A percentile compares a stretch with the other conserved stretches of the same genome.
phyloP scores from a whole-genome alignment of 2,888 invertebrate genomes.

The Eupeodes latifasciatus region DNA sequence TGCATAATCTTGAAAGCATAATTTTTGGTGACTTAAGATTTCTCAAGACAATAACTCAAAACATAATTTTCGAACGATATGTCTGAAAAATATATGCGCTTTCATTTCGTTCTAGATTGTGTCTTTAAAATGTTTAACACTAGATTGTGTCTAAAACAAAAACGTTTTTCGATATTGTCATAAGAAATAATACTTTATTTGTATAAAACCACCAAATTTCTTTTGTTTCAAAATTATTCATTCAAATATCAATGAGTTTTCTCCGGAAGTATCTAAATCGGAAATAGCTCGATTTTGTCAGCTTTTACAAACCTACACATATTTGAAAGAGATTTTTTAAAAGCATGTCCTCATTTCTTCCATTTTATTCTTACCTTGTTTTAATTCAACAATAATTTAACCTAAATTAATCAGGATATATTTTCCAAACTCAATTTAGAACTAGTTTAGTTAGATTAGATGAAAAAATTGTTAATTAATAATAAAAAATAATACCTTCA shows the following conservation, averaged over 20 bases:
- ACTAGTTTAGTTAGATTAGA: background rate
- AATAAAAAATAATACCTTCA: constrained; percentile 26
- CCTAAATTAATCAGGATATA: background rate
- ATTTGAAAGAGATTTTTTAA: no score
- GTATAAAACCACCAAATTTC: background rate
- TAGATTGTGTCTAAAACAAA: background rate
- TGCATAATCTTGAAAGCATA: background rate
- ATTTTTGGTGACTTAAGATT: background rate
- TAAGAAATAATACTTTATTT: constrained; percentile 1
- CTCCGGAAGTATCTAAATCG: no score
- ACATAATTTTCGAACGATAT: constrained; percentile 24
- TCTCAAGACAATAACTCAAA: background rate
- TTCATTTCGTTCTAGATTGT: constrained; percentile 46
- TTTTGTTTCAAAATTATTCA: background rate
- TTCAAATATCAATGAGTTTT: no score
- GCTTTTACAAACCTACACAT: no score
- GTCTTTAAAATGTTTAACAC: background rate
- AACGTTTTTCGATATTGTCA: constrained; percentile 1
- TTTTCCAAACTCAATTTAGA: background rate
- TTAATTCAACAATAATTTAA: background rate
- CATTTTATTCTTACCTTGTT: no score
- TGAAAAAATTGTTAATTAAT: constrained; percentile 29
- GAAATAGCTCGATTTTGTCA: no score
- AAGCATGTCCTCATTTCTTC: background rate
- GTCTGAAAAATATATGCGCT: constrained; percentile 45